Evolutionary conservation across 2,797 vertebrate genomes (phyloP), one percentile per base, ranked within the genome.

Genomic region (Hippocampus kuda): DNA sequence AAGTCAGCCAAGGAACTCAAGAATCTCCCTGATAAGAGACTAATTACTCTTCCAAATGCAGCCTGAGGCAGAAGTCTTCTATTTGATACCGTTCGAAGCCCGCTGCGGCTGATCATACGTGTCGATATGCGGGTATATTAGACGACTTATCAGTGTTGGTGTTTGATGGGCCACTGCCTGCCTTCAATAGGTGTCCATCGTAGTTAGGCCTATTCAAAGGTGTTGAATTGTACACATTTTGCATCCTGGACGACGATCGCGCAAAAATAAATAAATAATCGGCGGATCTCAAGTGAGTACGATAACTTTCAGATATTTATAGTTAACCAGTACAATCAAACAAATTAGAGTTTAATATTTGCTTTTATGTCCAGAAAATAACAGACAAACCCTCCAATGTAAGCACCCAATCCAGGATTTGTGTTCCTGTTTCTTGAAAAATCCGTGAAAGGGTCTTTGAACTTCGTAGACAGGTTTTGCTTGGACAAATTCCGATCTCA

Each of bases 1-100:
- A 12, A 48, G 30, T 60, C 18, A 69, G 15, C 70, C 67, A 67
- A 65, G 34, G n/a, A 34, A 68, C 24, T 73, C 70, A 70, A 69
- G 27, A 26, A 42, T 68, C 24, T 49, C 24, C 20, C 24, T 64
- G 65, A 67, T 65, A 69, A 72, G 59, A 71, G 10, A 42, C 63
- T 51, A 63, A 71, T 68, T 51, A 69, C 9, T 38, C 51, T 46
- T 54, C 71, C 41, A 63, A 64, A 67, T 54, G 13, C 26, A 68
- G 38, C 30, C 64, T 8, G 13, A 57, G 16, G n/a, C 13, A 13
- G 20, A 46, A 27, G 63, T 56, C 8, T 63, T 56, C 22, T 24
- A 46, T 59, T 26, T 60, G 62, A 67, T 34, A 46, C 3, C 1
- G n/a, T 38, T 2, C 51, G 16, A 22, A 69, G n/a, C 18, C 30